Evolutionary conservation across 2,888 invertebrate species (phyloP), one percentile per base, ranked within the genome.

Genomic region (Papilio protenor): DNA sequence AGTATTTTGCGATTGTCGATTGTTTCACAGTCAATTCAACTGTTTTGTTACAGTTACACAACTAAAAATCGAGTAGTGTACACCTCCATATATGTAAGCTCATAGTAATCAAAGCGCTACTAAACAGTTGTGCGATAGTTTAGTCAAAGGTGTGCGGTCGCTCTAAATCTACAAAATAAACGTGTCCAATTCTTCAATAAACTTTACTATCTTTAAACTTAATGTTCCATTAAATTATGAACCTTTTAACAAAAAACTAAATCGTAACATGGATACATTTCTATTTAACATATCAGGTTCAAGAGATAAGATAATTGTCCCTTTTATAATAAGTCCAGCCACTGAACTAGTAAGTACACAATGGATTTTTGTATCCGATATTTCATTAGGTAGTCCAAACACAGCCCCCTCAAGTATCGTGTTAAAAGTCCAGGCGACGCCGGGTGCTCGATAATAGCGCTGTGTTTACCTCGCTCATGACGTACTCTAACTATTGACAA

Each of bases 351-450:
- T 73, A 73, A 76, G 33, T 52, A 75, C 64, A 77, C 49, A 72
- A 76, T 69, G 45, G 27, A 59, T 69, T 66, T 64, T 33, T 73
- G 33, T 77, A 47, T 66, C 55, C 64, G 52, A 55, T 64, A 73
- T 69, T 69, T 49, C 69, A 73, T 77, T 77, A 80, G 61, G 76
- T 75, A 74, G 72, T 70, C 66, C 75, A 78, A 82, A 78, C 77
- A 81, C 71, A 78, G 77, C 66, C 77, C 82, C 82, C 84, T 80
- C 79, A 76, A 75, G 75, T 75, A 74, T 78, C 81, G 76, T 79
- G 81, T 81, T 83, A 79, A 75, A 71, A 81, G 82, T 79, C 77
- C 82, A 82, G 83, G 81, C 84, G 83, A 82, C 84, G 82, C 81
- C 82, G 83, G 81, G 77, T 80, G 79, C 79, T 78, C 81, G 73